Conservation (phyloP, 2,888 invertebrate species). For the Lochmaea capreae region DNA sequence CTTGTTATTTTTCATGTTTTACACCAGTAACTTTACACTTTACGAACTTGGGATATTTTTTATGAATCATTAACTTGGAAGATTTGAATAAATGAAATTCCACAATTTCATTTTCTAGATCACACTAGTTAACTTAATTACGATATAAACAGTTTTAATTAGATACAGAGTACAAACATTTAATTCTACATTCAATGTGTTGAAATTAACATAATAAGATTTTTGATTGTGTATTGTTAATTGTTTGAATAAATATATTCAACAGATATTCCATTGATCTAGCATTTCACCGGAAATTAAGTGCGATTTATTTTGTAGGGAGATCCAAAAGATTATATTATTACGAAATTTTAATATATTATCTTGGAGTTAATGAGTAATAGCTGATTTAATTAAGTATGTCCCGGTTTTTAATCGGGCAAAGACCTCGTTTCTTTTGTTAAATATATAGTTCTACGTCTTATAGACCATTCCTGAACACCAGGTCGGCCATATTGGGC, state of each 20-base stretch:
- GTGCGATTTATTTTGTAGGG: neutral
- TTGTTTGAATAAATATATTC: neutral
- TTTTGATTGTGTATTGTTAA: neutral
- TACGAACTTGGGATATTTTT: neutral
- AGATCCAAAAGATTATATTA: neutral
- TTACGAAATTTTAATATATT: neutral
- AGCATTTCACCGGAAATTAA: neutral
- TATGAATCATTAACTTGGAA: neutral
- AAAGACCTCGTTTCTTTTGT: too few relatives aligned
- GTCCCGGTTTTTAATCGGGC: too few relatives aligned
- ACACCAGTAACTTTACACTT: neutral
- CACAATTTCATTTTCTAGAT: neutral
- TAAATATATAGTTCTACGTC: too few relatives aligned
- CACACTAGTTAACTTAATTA: neutral
- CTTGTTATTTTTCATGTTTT: neutral
- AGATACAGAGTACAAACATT: neutral
- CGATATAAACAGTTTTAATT: neutral
- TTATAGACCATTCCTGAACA: too few relatives aligned
- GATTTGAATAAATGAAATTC: neutral
- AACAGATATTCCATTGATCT: neutral
- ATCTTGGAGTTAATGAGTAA: neutral
- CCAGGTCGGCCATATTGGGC: too few relatives aligned
- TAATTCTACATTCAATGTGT: neutral
- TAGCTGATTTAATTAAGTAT: neutral
- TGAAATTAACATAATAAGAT: neutral